Evolutionary conservation across 2,113 vertebrate genomes (phyloP).

Genomic region (Motacilla alba): DNA sequence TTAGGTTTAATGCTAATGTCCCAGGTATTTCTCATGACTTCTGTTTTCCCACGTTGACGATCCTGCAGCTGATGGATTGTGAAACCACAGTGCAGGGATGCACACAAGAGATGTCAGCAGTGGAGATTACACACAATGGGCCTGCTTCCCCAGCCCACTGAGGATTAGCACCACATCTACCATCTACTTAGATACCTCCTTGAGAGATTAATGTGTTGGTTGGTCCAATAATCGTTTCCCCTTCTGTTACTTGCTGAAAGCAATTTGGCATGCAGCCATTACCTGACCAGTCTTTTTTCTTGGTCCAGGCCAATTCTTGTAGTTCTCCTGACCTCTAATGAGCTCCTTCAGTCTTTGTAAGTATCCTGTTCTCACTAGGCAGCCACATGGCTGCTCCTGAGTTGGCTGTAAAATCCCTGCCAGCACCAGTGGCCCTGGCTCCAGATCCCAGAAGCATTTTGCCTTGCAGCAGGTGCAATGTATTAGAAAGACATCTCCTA

Average conservation of each 20-base stretch:
- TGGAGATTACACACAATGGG: neutral
- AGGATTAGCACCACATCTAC: constrained; percentile 50
- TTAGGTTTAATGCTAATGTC: neutral
- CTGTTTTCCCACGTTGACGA: constrained; percentile 16
- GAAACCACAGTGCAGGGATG: neutral
- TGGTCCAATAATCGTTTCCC: neutral
- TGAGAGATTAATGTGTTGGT: neutral
- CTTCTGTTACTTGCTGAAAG: neutral
- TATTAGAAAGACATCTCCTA: neutral
- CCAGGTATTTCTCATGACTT: constrained; percentile 22
- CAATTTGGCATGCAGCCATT: neutral
- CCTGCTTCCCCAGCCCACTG: constrained; percentile 7
- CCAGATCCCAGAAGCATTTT: neutral
- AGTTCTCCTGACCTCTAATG: neutral
- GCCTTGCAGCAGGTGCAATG: neutral
- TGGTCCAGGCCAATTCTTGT: neutral
- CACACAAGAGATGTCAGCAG: constrained; percentile 19
- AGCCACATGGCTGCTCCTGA: neutral
- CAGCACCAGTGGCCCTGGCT: neutral
- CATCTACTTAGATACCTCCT: neutral
- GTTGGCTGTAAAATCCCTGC: neutral
- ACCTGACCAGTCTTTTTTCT: neutral
- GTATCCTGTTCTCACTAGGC: neutral
- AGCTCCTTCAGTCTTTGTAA: neutral
- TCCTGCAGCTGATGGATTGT: neutral